A percentile compares a stretch with the other conserved stretches of the same genome.
Conservation (phyloP, 2,113 vertebrate genomes). For the Numida meleagris region DNA sequence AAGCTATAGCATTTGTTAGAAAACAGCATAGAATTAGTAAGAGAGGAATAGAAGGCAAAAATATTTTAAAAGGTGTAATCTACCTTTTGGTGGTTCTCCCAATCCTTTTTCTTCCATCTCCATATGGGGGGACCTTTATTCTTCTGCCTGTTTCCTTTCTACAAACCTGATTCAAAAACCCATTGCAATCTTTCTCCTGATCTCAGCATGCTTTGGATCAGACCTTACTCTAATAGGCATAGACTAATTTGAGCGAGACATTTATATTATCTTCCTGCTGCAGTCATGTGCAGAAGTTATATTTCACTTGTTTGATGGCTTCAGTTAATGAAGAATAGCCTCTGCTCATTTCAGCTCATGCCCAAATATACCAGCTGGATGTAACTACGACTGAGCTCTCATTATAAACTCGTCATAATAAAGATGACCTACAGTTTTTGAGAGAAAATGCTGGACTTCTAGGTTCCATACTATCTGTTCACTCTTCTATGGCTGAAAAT, state of each 20-base stretch:
- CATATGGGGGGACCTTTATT: background rate
- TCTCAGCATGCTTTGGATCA: conserved; percentile 24
- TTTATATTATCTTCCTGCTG: conserved; percentile 22
- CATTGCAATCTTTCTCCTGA: background rate
- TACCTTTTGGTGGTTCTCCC: conserved; percentile 5
- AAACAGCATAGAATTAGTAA: background rate
- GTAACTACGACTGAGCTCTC: background rate
- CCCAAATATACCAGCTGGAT: conserved; percentile 18
- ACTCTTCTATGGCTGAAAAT: background rate
- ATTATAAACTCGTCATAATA: conserved; percentile 9
- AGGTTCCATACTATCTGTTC: background rate
- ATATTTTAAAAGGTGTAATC: background rate
- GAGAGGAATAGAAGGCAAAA: background rate
- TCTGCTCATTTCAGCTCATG: conserved; percentile 18
- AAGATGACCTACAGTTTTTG: conserved; percentile 32
- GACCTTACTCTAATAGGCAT: background rate
- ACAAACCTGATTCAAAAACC: background rate
- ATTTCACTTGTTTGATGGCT: conserved; percentile 34
- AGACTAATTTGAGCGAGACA: conserved; percentile 4
- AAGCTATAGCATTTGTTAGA: background rate
- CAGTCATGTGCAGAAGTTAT: conserved; percentile 25
- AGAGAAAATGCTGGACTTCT: background rate
- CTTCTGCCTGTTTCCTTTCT: background rate
- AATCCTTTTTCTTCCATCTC: background rate
- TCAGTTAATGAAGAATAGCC: conserved; percentile 35